Base-by-base conservation (phyloP, 2,888 invertebrate genomes). In the Megalurothrips usitatus region DNA sequence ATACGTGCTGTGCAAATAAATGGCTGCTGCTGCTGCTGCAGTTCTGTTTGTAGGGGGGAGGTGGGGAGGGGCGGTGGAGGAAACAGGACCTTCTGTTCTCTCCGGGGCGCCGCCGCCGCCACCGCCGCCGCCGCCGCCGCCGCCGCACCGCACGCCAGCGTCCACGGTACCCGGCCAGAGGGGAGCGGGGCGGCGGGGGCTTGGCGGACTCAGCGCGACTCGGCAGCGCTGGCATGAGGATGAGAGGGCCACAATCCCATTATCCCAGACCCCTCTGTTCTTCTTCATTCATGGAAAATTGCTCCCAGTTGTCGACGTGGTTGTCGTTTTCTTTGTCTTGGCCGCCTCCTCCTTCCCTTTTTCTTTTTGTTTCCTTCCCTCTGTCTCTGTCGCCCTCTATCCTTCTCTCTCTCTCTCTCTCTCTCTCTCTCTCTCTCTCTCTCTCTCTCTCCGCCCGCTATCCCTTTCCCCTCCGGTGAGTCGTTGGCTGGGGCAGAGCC, bases 241-340 rank as follows among this genome's bases (percentile, higher is more conserved):
- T 58, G 68, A 26, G 68, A 26, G 68, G 68, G 26, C 68, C 68
- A 75, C 68, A 75, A 75, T 75, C 68, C 68, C 68, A 75, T 75
- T 75, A 75, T 75, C 26, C 68, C 23, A 26, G 68, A 75, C 68
- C 68, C 23, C 68, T 26, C 68, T 75, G 68, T 75, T 75, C 68
- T 75, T 75, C 68, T 75, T 75, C 68, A 75, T 75, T 75, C 68
- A 75, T 75, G 68, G 68, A 75, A 75, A 75, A 75, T 75, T 75
- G 68, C 68, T 75, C 68, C 68, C 68, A 75, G 68, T 75, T 75
- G 68, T 75, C 68, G 68, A 23, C 68, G 68, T 26, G 68, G 68
- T 12, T 75, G 68, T 75, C 68, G 68, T 75, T 75, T 75, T 75
- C 68, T 75, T 75, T 75, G 68, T 75, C 68, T 75, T 75, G 23